Evolutionary conservation across 2,888 invertebrate species (phyloP).

Genomic region (Leptinotarsa haldemani): DNA sequence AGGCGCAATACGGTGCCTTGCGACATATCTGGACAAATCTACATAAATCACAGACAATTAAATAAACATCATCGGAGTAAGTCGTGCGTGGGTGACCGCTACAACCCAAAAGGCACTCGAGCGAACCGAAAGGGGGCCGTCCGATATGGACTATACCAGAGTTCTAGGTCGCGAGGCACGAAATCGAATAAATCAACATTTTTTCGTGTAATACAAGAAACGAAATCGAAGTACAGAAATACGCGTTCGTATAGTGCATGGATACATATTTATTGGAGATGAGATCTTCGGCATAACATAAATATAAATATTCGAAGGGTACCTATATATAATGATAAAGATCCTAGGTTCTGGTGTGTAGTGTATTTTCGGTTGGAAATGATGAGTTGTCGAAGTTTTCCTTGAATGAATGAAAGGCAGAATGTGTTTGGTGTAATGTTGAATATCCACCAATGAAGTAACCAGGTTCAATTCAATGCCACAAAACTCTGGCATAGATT

Average conservation of each 20-base stretch:
- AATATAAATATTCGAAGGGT: not conserved
- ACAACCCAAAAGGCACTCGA: constrained; percentile 10
- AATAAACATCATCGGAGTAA: constrained; percentile 19
- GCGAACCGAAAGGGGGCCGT: not conserved
- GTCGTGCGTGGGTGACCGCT: constrained; percentile 14
- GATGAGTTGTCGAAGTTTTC: too few species aligned
- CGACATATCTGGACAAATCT: constrained; percentile 2
- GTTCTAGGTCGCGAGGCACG: constrained; percentile 17
- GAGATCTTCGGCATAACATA: not conserved
- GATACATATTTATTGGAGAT: not conserved
- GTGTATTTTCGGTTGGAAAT: not conserved
- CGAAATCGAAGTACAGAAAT: constrained; percentile 3
- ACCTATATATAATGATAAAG: not conserved
- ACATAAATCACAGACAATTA: constrained; percentile 5
- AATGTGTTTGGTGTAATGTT: too few species aligned
- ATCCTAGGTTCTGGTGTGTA: not conserved
- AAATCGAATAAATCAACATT: constrained; percentile 15
- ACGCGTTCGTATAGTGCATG: not conserved
- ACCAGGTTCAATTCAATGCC: too few species aligned
- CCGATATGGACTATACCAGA: not conserved
- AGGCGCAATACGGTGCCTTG: constrained; percentile 3
- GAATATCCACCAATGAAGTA: too few species aligned
- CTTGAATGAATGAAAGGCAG: too few species aligned
- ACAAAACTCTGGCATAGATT: too few species aligned
- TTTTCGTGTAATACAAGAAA: constrained; percentile 16